Evolutionary conservation across 2,888 invertebrate genomes (phyloP), one percentile per base, ranked within the genome.

Genomic region (Troides oblongomaculatus): DNA sequence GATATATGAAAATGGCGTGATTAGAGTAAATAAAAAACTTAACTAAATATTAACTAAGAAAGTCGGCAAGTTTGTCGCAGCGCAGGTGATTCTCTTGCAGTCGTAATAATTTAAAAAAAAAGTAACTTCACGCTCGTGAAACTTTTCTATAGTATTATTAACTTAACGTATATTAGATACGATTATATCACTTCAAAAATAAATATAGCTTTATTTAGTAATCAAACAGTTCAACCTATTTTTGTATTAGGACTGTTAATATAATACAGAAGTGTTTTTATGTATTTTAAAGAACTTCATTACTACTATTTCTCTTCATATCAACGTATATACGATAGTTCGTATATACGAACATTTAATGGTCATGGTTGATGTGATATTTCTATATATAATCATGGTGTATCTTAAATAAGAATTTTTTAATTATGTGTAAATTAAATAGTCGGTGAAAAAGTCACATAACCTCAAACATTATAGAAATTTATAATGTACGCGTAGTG

Each of bases 401-500:
- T 12, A 17, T 50, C 0, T 50, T 50, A 50, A 50, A 58, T 25
- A 23, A 59, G 59, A 17, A 4, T 10, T 59, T 59, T 30, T 59
- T 25, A 59, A 7, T 14, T 5, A 57, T 56, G 25, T 25, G 39
- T 70, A 56, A 57, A 58, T 63, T 56, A 62, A 63, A 58, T 21
- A 39, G 39, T 46, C 14, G 36, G 50, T 67, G 18, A 67, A 64
- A 67, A 62, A 71, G 67, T 71, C 64, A 68, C 64, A 60, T 69
- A 65, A 64, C 68, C 61, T 68, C 70, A 69, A 65, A 72, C 67
- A 70, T 72, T 62, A 69, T 66, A 65, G 61, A 74, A 75, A 78
- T 75, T 76, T 73, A 76, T 78, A 77, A 75, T 74, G 72, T 68
- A 72, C 70, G 82, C 86, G 84, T 82, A 83, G 81, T 84, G 77